Conservation (phyloP, 2,797 vertebrate species). For the Sylvilagus floridanus region DNA sequence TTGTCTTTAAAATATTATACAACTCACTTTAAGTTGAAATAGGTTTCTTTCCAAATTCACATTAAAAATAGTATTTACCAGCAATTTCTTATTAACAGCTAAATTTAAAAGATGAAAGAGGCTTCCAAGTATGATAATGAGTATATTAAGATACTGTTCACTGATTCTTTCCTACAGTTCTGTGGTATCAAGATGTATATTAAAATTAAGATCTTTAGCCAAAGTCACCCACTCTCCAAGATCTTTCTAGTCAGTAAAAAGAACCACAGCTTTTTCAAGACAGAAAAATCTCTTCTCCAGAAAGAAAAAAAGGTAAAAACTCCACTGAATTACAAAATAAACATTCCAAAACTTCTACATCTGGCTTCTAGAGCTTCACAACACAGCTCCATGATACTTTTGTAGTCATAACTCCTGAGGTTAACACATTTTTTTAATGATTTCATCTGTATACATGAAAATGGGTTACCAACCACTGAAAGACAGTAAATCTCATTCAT, state of each 20-base stretch:
- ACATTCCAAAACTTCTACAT: not conserved
- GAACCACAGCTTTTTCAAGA: constrained; percentile 34
- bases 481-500: not conserved
- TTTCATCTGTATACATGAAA: not conserved
- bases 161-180: constrained; percentile 57
- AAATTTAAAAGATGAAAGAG: constrained; percentile 64
- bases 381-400: not conserved
- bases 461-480: not conserved
- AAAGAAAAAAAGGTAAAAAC: not conserved
- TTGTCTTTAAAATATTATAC: constrained; percentile 31
- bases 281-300: not conserved
- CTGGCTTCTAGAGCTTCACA: not conserved
- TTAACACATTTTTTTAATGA: constrained; percentile 1
- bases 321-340: not conserved
- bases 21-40: constrained; percentile 36
- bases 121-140: constrained; percentile 61
- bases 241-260: constrained; percentile 20
- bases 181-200: not conserved
- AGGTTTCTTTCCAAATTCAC: constrained; percentile 56
- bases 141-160: constrained; percentile 11
- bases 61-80: constrained; percentile 56
- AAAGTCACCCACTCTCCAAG: not conserved
- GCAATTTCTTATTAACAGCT: constrained; percentile 57
- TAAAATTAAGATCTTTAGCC: constrained; percentile 56
- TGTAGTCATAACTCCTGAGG: not conserved